These are phyloP conservation scores for Neolamprologus sp. DNA, from an alignment of 2,113 vertebrate genomes.

Conservation along the genomic window DNA sequence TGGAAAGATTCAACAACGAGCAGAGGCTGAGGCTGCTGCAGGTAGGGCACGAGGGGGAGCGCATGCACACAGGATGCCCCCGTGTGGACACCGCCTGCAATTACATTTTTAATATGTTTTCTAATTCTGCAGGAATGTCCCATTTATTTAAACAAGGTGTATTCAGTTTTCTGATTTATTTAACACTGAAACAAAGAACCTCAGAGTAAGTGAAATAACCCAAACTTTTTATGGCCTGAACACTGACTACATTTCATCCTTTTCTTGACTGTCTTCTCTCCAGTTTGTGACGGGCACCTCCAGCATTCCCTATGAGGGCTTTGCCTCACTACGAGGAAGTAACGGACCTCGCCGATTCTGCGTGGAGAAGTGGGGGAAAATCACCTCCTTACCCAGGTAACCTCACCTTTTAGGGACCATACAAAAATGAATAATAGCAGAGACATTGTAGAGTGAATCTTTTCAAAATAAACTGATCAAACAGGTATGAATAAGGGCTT, in stretches of 20 bases:
- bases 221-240: background rate
- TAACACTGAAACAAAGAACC: background rate
- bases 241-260: background rate
- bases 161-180: background rate
- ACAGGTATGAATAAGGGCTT: background rate
- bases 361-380: constrained; percentile 98
- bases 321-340: constrained; percentile 91
- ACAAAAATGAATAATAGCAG: background rate
- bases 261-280: constrained; percentile 3
- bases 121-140: background rate
- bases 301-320: constrained; percentile 96
- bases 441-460: background rate
- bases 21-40: constrained; percentile 93
- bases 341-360: constrained; percentile 95
- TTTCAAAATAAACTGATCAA: background rate
- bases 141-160: background rate
- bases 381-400: constrained; percentile 96
- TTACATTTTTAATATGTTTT: background rate
- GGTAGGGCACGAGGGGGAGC: constrained; percentile 61
- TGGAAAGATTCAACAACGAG: constrained; percentile 98
- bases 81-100: background rate
- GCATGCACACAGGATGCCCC: background rate
- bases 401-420: background rate
- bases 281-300: constrained; percentile 98
- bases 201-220: background rate